A percentile compares a stretch with the other conserved stretches of the same genome.
Conservation (phyloP, 2,888 invertebrate species). For the Eilema sororculum region DNA sequence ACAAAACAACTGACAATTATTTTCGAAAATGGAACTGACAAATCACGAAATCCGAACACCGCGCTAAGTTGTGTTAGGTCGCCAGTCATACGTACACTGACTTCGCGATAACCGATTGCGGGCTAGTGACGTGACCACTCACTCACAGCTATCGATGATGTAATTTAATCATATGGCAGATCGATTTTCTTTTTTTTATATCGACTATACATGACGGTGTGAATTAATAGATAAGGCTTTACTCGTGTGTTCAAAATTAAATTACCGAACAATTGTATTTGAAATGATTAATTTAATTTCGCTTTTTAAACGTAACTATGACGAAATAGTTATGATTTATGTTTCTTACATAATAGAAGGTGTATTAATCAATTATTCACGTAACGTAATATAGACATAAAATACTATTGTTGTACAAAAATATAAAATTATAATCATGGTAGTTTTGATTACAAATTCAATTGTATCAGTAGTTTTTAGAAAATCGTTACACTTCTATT, state of each 20-base stretch:
- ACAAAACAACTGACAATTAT: slow-evolving; percentile 25
- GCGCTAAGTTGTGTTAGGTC: slow-evolving; percentile 51
- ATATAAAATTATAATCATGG: background rate
- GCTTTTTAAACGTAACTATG: slow-evolving; percentile 11
- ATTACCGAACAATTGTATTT: slow-evolving; percentile 17
- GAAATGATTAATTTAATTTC: slow-evolving; percentile 19
- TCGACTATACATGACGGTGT: slow-evolving; percentile 18
- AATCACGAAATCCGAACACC: slow-evolving; percentile 35
- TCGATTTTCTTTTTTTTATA: slow-evolving; percentile 31
- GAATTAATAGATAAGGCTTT: slow-evolving; percentile 21
- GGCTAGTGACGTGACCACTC: slow-evolving; percentile 61
- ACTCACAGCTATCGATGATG: slow-evolving; percentile 62
- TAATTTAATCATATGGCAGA: slow-evolving; percentile 37
- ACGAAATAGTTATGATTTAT: slow-evolving; percentile 5
- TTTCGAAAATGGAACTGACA: slow-evolving; percentile 36
- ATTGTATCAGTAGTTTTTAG: background rate
- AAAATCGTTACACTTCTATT: background rate
- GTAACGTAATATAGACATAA: slow-evolving; percentile 3
- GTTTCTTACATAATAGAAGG: slow-evolving; percentile 10
- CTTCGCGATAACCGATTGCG: slow-evolving; percentile 75
- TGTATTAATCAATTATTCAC: slow-evolving; percentile 5
- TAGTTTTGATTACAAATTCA: background rate
- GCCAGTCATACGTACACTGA: slow-evolving; percentile 57
- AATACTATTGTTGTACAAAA: background rate
- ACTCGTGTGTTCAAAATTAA: slow-evolving; percentile 16